Evolutionary conservation across 2,797 vertebrate genomes (phyloP).

Genomic region (Pipistrellus pygmaeus): DNA sequence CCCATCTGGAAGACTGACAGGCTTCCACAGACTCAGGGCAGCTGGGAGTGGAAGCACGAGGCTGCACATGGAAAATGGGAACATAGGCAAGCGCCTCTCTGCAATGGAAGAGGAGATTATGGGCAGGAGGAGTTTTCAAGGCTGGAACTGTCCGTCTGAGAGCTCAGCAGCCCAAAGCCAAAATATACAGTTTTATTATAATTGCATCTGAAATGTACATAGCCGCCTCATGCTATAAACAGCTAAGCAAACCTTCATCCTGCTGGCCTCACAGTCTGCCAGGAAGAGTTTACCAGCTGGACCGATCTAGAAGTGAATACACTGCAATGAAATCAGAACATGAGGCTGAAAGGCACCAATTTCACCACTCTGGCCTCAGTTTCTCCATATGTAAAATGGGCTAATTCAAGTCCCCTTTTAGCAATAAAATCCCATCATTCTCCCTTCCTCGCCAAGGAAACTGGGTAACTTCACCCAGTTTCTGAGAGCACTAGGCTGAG

Average conservation of each 20-base stretch:
- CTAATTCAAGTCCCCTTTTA: neutral
- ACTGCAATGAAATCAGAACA: neutral
- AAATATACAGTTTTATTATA: constrained; percentile 1
- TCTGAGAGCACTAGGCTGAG: neutral
- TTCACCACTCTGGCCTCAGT: neutral
- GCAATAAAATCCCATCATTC: neutral
- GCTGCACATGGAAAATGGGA: neutral
- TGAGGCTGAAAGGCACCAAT: neutral
- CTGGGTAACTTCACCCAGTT: neutral
- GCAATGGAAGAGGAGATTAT: neutral
- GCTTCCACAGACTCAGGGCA: neutral
- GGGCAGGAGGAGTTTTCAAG: neutral
- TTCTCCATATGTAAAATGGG: neutral
- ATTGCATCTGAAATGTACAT: constrained; percentile 7
- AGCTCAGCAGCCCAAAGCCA: constrained; percentile 42
- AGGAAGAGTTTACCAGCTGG: neutral
- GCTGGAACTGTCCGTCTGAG: constrained; percentile 40
- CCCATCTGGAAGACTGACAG: neutral
- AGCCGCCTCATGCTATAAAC: neutral
- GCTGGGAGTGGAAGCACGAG: neutral
- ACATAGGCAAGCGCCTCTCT: neutral
- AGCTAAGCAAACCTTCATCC: neutral
- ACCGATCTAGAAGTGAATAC: neutral
- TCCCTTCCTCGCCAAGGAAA: neutral
- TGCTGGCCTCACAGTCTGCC: neutral